phyloP scores from a whole-genome alignment of 1,140 invertebrate genomes.

The Meloidogyne exigua region DNA sequence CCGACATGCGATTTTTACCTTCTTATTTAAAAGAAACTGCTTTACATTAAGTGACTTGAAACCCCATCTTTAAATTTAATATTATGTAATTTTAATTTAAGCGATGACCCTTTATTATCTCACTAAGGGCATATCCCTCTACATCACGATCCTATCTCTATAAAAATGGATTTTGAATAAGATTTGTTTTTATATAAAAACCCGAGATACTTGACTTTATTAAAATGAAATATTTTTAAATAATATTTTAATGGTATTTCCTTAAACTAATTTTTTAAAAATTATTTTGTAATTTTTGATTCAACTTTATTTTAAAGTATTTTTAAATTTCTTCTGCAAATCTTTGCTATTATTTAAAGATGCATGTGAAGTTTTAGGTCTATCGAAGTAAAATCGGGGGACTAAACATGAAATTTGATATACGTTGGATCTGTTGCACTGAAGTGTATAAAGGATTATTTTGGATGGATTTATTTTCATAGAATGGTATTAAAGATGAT shows the following conservation, averaged over 20 bases:
- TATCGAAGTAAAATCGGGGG: background rate
- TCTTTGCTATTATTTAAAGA: background rate
- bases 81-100: background rate
- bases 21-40: background rate
- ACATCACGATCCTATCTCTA: background rate
- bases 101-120: background rate
- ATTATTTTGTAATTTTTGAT: background rate
- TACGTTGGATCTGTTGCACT: background rate
- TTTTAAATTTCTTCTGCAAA: background rate
- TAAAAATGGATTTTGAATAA: background rate
- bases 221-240: background rate
- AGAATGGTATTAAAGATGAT: too few species aligned
- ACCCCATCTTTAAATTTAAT: background rate
- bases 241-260: background rate
- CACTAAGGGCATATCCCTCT: too few species aligned
- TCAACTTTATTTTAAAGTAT: background rate
- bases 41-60: too few species aligned
- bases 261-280: background rate
- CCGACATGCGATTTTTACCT: background rate
- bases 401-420: conserved; percentile 5
- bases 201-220: background rate
- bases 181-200: background rate
- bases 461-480: too few species aligned
- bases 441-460: too few species aligned
- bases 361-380: background rate